Conservation (phyloP, 2,888 invertebrate species). For the Pyrgus malvae region DNA sequence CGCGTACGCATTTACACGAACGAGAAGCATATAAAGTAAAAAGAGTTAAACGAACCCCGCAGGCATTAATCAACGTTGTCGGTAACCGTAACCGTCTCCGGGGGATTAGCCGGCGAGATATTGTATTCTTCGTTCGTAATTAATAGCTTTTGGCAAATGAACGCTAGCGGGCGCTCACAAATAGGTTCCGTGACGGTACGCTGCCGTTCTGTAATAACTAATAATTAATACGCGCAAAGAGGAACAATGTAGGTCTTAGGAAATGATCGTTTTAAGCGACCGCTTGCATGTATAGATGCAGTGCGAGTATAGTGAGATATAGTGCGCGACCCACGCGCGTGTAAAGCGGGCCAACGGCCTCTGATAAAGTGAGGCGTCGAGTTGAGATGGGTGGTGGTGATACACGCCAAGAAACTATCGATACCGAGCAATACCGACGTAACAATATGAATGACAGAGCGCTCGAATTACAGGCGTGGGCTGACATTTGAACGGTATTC, state of each 20-base stretch:
- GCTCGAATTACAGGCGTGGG: slow-evolving; percentile 42
- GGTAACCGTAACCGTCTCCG: slow-evolving; percentile 76
- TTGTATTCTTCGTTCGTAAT: slow-evolving; percentile 77
- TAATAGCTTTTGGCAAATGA: slow-evolving; percentile 80
- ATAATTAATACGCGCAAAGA: slow-evolving; percentile 64
- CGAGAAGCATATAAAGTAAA: slow-evolving; percentile 60
- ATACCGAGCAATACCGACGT: slow-evolving; percentile 45
- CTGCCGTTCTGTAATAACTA: slow-evolving; percentile 67
- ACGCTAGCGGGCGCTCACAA: slow-evolving; percentile 61
- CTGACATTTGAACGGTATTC: slow-evolving; percentile 34
- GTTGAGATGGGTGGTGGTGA: slow-evolving; percentile 48
- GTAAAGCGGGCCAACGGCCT: slow-evolving; percentile 68
- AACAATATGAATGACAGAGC: slow-evolving; percentile 50
- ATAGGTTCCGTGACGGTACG: slow-evolving; percentile 64
- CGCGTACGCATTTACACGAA: slow-evolving; percentile 61
- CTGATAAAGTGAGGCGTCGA: slow-evolving; percentile 47
- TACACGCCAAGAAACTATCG: slow-evolving; percentile 39
- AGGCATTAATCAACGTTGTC: slow-evolving; percentile 77
- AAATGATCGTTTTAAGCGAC: slow-evolving; percentile 47
- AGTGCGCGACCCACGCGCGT: slow-evolving; percentile 68
- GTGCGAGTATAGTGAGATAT: slow-evolving; percentile 52
- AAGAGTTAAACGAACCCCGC: slow-evolving; percentile 70
- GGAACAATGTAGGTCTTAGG: slow-evolving; percentile 59
- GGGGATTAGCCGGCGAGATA: slow-evolving; percentile 76
- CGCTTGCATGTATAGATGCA: slow-evolving; percentile 48